A percentile compares a stretch with the other conserved stretches of the same genome.
Conservation (phyloP, 2,797 vertebrate genomes). For the Enteromius radiatus region DNA sequence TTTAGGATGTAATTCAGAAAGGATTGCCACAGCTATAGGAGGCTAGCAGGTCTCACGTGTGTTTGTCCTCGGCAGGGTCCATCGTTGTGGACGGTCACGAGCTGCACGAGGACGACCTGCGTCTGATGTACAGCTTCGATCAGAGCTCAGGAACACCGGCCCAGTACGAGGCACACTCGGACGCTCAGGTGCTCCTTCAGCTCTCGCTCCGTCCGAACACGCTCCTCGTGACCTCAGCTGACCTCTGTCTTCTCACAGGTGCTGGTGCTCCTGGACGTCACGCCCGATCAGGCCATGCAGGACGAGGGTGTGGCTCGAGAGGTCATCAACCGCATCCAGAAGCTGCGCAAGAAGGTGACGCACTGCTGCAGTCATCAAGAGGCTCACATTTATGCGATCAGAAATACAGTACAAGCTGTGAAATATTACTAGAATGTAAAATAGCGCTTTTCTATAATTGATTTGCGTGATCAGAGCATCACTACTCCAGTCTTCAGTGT, state of each 20-base stretch:
- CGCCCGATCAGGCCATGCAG: conserved; percentile 95
- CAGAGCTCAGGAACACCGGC: conserved; percentile 79
- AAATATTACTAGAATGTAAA: background rate
- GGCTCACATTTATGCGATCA: background rate
- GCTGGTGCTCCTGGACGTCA: conserved; percentile 90
- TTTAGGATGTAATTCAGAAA: background rate
- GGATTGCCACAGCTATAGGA: too few relatives aligned
- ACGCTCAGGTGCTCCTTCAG: conserved; percentile 84
- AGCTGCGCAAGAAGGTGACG: conserved; percentile 94
- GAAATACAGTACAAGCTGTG: background rate
- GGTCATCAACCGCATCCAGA: conserved; percentile 98
- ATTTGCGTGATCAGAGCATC: background rate
- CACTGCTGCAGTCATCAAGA: background rate
- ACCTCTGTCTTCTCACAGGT: conserved; percentile 75
- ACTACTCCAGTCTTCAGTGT: background rate
- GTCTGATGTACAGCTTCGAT: conserved; percentile 91
- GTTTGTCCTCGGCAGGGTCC: conserved; percentile 74
- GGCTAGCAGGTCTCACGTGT: too few relatives aligned
- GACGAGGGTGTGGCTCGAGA: conserved; percentile 96
- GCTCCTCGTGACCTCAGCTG: too few relatives aligned
- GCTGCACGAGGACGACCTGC: conserved; percentile 89
- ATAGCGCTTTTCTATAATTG: background rate
- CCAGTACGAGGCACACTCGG: conserved; percentile 94
- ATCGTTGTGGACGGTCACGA: conserved; percentile 90
- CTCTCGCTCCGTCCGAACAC: background rate